A percentile compares a stretch with the other conserved stretches of the same genome.
Conservation (phyloP, 1,140 invertebrate species). For the Ceratosolen fusciceps region DNA sequence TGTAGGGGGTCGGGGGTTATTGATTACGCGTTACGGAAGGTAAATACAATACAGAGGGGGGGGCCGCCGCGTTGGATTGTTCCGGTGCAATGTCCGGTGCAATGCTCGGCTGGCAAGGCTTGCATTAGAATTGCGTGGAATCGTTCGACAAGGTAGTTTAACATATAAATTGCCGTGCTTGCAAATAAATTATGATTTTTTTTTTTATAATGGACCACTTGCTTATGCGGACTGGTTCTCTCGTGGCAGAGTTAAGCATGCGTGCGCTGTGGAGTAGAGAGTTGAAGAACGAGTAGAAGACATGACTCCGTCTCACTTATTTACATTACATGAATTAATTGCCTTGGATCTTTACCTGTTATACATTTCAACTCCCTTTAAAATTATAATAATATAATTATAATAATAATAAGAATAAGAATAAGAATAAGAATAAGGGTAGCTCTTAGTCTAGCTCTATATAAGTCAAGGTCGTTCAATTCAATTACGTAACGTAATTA, state of each 20-base stretch:
- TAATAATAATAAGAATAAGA: too few relatives aligned
- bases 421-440: not conserved
- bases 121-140: too few relatives aligned
- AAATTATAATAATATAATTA: too few relatives aligned
- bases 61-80: too few relatives aligned
- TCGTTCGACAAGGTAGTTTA: not conserved
- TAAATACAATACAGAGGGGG: too few relatives aligned
- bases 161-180: not conserved
- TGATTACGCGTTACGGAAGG: too few relatives aligned
- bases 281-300: slow-evolving; percentile 16
- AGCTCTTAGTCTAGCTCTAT: not conserved
- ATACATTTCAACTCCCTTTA: slow-evolving; percentile 3
- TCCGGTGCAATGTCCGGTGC: too few relatives aligned
- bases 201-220: not conserved
- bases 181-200: slow-evolving; percentile 21
- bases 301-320: slow-evolving; percentile 32
- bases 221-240: slow-evolving; percentile 20
- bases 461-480: not conserved
- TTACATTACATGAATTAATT: slow-evolving; percentile 35
- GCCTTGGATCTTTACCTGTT: not conserved
- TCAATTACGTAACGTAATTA: too few relatives aligned
- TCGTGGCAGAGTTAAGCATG: not conserved
- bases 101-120: too few relatives aligned
- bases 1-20: too few relatives aligned
- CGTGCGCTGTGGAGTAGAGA: not conserved